A percentile compares a stretch with the other conserved stretches of the same genome.
These are phyloP conservation scores for Diachrysia chrysitis DNA, from an alignment of 2,888 invertebrate genomes.

Conservation along the genomic window DNA sequence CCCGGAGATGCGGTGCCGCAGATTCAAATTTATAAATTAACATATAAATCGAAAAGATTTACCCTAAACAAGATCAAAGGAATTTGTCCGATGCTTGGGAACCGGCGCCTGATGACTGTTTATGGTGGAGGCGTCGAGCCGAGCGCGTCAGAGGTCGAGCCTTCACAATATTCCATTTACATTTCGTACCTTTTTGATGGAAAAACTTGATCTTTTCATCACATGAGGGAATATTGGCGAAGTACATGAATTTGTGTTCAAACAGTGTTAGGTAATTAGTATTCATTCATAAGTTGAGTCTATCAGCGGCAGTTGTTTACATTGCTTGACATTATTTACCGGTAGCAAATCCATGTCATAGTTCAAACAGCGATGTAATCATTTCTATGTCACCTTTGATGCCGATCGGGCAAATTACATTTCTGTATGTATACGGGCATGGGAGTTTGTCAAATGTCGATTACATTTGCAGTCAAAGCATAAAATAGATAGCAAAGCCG, in stretches of 20 bases:
- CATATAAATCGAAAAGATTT: conserved; percentile 89
- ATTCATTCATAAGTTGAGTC: conserved; percentile 21
- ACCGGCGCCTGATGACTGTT: conserved; percentile 80
- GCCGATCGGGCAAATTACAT: conserved; percentile 13
- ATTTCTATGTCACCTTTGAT: conserved; percentile 31
- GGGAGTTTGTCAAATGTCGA: conserved; percentile 25
- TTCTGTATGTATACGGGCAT: conserved; percentile 12
- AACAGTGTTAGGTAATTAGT: conserved; percentile 30
- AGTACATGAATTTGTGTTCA: conserved; percentile 41
- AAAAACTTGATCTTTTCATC: conserved; percentile 63
- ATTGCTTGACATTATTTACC: conserved; percentile 10
- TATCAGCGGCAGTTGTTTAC: conserved; percentile 17
- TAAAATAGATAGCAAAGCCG: conserved; percentile 9
- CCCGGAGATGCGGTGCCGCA: conserved; percentile 74
- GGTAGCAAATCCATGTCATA: conserved; percentile 18
- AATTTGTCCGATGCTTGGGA: conserved; percentile 82
- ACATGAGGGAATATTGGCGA: conserved; percentile 34
- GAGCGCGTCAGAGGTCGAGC: conserved; percentile 63
- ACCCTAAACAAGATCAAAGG: conserved; percentile 87
- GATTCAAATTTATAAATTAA: conserved; percentile 87
- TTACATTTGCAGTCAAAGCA: conserved; percentile 27
- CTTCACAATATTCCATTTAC: conserved; percentile 71
- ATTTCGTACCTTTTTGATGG: conserved; percentile 71
- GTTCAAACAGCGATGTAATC: conserved; percentile 26
- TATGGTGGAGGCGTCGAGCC: conserved; percentile 70